Base-by-base conservation (phyloP, 1,140 invertebrate species). In the Platyscapa corneri region DNA sequence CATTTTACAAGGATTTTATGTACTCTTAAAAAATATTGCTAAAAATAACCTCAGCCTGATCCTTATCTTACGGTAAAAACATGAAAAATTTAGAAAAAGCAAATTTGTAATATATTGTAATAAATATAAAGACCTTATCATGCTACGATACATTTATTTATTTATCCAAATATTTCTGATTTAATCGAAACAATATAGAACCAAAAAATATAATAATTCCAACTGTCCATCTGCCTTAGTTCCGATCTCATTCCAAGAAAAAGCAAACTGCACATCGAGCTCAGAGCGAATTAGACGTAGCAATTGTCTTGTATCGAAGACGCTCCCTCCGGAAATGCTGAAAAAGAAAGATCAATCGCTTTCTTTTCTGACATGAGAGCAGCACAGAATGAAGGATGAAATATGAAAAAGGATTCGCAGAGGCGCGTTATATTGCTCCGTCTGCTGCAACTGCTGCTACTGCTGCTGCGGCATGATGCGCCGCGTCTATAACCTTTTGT, bases 371-470 rank as follows among this genome's bases (percentile, higher is more conserved):
- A 77, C 75, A 30, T 23, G 16, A n/a, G 77, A 79, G 30, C 77
- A 56, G 65, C 53, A 18, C 60, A 49, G n/a, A 64, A 79, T 37
- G 49, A 82, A 83, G 70, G 78, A 81, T 85, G 84, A 85, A 81
- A 85, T 85, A 85, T 85, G 84, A 85, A 85, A 81, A 84, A 67
- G 78, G 84, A 76, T 81, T 80, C 34, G 80, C 65, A 27, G 39
- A 18, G 3, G 60, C 46, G 82, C 34, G 18, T 53, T 53, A 7
- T 53, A 53, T 53, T 14, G 18, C 7, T 53, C 49, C 49, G 49
- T 53, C 49, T 53, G 49, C 49, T 53, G 18, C 49, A 53, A 53
- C 49, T 53, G 42, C n/a, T n/a, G n/a, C n/a, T n/a, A n/a, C n/a
- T n/a, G n/a, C 5, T 46, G 42, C 42, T 46, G 67, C 18, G n/a